phyloP scores from a whole-genome alignment of 2,113 vertebrate species.

The Pterocles orientalis region DNA sequence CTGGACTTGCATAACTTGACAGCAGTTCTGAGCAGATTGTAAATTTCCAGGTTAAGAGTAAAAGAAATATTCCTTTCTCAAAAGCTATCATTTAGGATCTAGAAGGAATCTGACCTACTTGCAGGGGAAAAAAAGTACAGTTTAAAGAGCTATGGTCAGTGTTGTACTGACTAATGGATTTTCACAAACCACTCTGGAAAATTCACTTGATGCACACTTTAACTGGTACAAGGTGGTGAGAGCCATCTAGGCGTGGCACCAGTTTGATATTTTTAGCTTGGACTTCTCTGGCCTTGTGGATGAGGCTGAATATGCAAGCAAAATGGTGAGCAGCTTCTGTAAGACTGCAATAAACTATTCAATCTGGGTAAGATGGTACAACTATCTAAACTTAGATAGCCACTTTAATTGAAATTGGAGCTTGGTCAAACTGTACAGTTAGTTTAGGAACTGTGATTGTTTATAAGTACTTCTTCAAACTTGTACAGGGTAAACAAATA shows the following conservation, averaged over 20 bases:
- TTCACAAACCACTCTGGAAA: not conserved
- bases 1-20: slow-evolving; percentile 43
- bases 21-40: not conserved
- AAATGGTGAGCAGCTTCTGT: not conserved
- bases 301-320: not conserved
- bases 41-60: slow-evolving; percentile 26
- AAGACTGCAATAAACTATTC: not conserved
- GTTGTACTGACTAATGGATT: not conserved
- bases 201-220: not conserved
- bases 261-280: not conserved
- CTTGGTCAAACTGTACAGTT: not conserved
- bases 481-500: not conserved
- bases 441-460: not conserved
- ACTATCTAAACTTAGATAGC: not conserved
- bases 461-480: not conserved
- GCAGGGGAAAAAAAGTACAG: not conserved
- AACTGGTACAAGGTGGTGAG: not conserved
- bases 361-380: rapidly evolving
- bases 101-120: not conserved
- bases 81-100: not conserved
- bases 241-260: not conserved
- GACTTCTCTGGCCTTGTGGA: not conserved
- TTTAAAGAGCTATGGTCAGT: not conserved
- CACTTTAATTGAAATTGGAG: not conserved
- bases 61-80: not conserved